These are phyloP conservation scores for Abrostola tripartita DNA, from an alignment of 2,888 invertebrate genomes.

Conservation along the genomic window DNA sequence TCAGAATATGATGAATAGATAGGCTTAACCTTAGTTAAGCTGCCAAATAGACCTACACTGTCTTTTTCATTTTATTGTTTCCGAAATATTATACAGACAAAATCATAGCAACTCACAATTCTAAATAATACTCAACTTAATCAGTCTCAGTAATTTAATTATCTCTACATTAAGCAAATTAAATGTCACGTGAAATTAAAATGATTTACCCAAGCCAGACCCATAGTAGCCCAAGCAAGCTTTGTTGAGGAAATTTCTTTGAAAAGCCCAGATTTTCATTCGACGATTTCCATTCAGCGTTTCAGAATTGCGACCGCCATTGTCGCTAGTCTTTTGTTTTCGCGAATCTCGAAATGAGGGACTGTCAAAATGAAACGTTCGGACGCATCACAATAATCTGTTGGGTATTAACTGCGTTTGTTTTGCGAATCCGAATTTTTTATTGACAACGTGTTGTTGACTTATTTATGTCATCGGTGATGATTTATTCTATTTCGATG, in stretches of 20 bases:
- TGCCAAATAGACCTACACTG: no score
- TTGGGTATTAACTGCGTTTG: no score
- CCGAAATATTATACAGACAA: background rate
- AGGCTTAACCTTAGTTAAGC: no score
- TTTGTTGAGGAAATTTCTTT: conserved; percentile 48
- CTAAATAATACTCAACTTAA: conserved; percentile 22
- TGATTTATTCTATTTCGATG: no score
- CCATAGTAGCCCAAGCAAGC: conserved; percentile 19
- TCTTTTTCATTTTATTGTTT: background rate
- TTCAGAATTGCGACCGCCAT: conserved; percentile 32
- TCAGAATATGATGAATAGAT: no score
- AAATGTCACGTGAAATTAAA: conserved; percentile 39
- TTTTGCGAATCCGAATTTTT: background rate
- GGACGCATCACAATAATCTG: conserved; percentile 20
- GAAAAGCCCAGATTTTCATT: conserved; percentile 44
- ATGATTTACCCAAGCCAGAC: conserved; percentile 16
- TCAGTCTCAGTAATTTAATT: conserved; percentile 29
- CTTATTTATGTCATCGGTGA: background rate
- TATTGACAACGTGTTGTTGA: background rate
- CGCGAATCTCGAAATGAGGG: conserved; percentile 34
- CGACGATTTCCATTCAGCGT: conserved; percentile 33
- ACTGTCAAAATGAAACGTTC: conserved; percentile 52
- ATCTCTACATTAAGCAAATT: conserved; percentile 29
- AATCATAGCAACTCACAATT: background rate
- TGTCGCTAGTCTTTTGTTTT: conserved; percentile 49